phyloP scores from a whole-genome alignment of 2,888 invertebrate species.

The Tetanocera ferruginea region DNA sequence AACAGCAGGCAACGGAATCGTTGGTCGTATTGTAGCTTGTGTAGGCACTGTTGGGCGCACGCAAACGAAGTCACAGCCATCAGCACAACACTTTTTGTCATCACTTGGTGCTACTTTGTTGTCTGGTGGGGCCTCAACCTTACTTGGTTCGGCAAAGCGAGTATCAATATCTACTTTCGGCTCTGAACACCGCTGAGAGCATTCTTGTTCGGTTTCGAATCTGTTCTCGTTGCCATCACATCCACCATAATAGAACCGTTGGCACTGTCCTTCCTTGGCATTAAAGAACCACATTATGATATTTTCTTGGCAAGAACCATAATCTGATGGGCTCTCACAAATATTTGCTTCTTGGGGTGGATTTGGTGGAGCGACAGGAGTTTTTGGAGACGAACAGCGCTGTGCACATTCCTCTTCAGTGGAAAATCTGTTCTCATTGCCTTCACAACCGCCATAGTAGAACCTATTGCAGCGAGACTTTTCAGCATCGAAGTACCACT shows the following conservation, averaged over 20 bases:
- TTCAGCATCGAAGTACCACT: constrained; percentile 86
- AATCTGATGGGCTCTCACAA: constrained; percentile 79
- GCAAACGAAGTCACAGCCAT: constrained; percentile 84
- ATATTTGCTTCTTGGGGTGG: constrained; percentile 36
- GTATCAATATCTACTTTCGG: constrained; percentile 62
- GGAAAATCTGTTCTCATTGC: constrained; percentile 89
- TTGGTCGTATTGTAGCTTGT: constrained; percentile 68
- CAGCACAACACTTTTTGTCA: constrained; percentile 83
- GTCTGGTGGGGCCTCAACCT: constrained; percentile 44
- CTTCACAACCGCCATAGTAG: constrained; percentile 92
- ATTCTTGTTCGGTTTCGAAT: constrained; percentile 78
- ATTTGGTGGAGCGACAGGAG: constrained; percentile 24
- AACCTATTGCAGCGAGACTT: constrained; percentile 82
- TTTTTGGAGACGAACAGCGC: constrained; percentile 73
- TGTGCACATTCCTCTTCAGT: constrained; percentile 76
- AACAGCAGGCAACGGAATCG: constrained; percentile 67
- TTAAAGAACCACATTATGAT: constrained; percentile 83
- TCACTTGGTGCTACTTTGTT: not conserved
- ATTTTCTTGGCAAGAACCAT: constrained; percentile 83
- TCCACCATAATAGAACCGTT: constrained; percentile 89
- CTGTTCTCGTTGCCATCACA: constrained; percentile 93
- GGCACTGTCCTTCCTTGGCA: constrained; percentile 75
- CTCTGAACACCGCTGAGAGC: constrained; percentile 75
- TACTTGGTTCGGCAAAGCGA: constrained; percentile 52
- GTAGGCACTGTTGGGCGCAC: constrained; percentile 71